Conservation (phyloP, 2,113 vertebrate species). For the Mirounga angustirostris region DNA sequence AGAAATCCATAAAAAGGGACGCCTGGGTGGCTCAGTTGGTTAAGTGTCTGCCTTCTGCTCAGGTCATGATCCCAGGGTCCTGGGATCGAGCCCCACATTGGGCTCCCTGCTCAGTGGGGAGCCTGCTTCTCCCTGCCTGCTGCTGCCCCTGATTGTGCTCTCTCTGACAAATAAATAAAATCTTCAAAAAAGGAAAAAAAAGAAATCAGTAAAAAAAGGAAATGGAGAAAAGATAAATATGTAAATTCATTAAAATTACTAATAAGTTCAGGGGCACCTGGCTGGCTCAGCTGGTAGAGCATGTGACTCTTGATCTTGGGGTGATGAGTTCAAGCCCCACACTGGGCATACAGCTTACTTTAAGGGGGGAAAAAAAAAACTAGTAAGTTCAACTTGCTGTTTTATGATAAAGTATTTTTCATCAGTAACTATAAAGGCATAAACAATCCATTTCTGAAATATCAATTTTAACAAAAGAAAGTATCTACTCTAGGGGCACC, state of each 20-base stretch:
- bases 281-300: not conserved
- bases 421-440: not conserved
- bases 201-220: not conserved
- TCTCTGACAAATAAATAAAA: too few species aligned
- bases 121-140: too few species aligned
- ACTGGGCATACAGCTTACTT: not conserved
- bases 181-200: not conserved
- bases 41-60: too few species aligned
- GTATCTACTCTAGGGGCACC: not conserved
- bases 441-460: not conserved
- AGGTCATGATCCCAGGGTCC: too few species aligned
- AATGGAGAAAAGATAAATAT: not conserved
- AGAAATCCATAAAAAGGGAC: not conserved
- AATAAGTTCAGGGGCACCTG: not conserved
- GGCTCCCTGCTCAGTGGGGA: too few species aligned
- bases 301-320: not conserved
- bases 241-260: not conserved
- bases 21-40: too few species aligned
- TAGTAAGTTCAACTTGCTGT: not conserved
- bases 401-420: not conserved
- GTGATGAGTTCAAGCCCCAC: not conserved
- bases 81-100: too few species aligned
- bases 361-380: not conserved
- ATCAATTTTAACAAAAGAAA: constrained; percentile 17
- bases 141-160: too few species aligned